Percentiles rank a stretch among this genome's conserved stretches.
Conservation (phyloP, 2,797 vertebrate species). For the Toxotes lorentzi region DNA sequence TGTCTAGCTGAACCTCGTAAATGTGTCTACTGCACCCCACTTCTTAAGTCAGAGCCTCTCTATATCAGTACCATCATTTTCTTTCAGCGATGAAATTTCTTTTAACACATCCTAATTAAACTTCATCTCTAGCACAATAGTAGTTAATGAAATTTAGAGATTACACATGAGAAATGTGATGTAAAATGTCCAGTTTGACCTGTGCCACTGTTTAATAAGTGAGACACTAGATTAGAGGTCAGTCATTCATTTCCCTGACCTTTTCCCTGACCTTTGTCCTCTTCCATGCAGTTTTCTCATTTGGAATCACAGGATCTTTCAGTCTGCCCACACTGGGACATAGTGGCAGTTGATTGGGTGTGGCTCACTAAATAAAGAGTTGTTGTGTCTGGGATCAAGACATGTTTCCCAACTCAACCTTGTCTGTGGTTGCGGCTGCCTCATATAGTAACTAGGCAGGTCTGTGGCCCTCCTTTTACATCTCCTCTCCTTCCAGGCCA, state of each 20-base stretch:
- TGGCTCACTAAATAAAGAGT: conserved; percentile 77
- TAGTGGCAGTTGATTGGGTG: conserved; percentile 77
- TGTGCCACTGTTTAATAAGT: background rate
- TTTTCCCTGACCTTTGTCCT: conserved; percentile 1
- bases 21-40: conserved; percentile 56
- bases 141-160: background rate
- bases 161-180: background rate
- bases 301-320: conserved; percentile 34
- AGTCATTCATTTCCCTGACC: background rate
- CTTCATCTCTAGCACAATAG: background rate
- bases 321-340: conserved; percentile 60
- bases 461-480: conserved; percentile 51
- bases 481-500: conserved; percentile 56
- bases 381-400: conserved; percentile 80
- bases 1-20: conserved; percentile 68
- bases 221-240: conserved; percentile 6
- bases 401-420: conserved; percentile 77
- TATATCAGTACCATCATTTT: conserved; percentile 41
- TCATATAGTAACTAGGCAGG: conserved; percentile 59
- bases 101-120: background rate
- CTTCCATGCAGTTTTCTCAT: conserved; percentile 15
- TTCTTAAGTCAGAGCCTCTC: conserved; percentile 39
- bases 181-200: background rate
- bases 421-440: conserved; percentile 75
- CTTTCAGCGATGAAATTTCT: conserved; percentile 32